phyloP scores from a whole-genome alignment of 2,797 vertebrate genomes.

The Sardinella longiceps region DNA sequence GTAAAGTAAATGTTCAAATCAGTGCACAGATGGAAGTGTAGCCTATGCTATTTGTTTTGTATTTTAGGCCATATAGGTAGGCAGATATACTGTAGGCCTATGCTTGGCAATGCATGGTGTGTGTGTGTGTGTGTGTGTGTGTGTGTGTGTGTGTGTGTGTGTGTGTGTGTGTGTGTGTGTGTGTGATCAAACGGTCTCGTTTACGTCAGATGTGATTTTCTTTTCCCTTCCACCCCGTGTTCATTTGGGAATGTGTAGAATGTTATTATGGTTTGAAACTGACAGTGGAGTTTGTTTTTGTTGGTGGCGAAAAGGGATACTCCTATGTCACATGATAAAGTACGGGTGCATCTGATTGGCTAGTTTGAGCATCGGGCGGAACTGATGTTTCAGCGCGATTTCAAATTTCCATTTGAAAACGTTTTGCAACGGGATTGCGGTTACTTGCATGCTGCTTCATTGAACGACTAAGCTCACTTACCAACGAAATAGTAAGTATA shows the following conservation, averaged over 20 bases:
- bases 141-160: too few relatives aligned
- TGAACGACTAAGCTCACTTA: neutral
- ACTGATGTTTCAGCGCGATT: conserved; percentile 21
- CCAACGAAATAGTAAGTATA: neutral
- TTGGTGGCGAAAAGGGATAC: neutral
- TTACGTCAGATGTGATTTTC: too few relatives aligned
- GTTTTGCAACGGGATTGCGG: neutral
- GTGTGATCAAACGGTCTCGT: too few relatives aligned
- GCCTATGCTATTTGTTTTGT: too few relatives aligned
- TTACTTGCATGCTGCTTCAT: neutral
- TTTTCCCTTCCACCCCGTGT: neutral
- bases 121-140: too few relatives aligned
- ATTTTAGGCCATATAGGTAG: too few relatives aligned
- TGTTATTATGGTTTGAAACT: conserved; percentile 22
- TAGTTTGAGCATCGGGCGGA: conserved; percentile 19
- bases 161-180: too few relatives aligned
- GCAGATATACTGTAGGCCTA: too few relatives aligned
- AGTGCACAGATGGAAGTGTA: too few relatives aligned
- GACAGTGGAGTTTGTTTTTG: neutral
- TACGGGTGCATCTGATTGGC: neutral
- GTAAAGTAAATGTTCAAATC: too few relatives aligned
- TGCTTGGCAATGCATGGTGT: too few relatives aligned
- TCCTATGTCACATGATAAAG: neutral
- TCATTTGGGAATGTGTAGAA: conserved; percentile 1
- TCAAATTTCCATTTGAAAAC: conserved; percentile 20